phyloP scores from a whole-genome alignment of 2,888 invertebrate genomes.

The Drosophila hamatofila region DNA sequence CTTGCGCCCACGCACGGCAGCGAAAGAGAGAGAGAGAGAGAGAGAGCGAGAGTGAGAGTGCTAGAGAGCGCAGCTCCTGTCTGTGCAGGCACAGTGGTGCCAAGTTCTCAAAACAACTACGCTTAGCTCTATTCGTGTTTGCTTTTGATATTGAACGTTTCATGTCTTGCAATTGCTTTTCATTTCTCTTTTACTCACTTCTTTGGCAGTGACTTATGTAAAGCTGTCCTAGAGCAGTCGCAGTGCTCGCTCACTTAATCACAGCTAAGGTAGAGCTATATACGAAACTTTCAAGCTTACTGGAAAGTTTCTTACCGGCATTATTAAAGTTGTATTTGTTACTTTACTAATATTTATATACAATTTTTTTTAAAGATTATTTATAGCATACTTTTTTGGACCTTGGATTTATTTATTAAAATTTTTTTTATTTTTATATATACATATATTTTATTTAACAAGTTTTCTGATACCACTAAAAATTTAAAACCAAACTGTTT shows the following conservation, averaged over 20 bases:
- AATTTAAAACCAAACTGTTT: too few relatives aligned
- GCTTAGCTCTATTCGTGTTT: too few relatives aligned
- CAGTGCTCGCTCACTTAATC: too few relatives aligned
- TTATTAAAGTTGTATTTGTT: not conserved
- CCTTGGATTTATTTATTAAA: not conserved
- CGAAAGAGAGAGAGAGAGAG: slow-evolving; percentile 15
- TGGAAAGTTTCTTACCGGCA: not conserved
- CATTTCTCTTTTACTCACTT: not conserved
- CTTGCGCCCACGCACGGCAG: slow-evolving; percentile 68
- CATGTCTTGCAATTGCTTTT: not conserved
- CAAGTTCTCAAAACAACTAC: not conserved
- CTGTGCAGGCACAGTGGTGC: slow-evolving; percentile 42
- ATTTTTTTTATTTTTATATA: too few relatives aligned
- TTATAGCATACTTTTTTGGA: not conserved
- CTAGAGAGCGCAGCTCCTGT: slow-evolving; percentile 27
- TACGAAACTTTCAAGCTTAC: not conserved
- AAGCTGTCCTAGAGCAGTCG: too few relatives aligned
- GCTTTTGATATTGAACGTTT: not conserved
- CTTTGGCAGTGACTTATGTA: too few relatives aligned
- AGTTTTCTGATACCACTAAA: too few relatives aligned
- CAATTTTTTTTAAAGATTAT: too few relatives aligned
- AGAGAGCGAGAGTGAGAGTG: slow-evolving; percentile 15
- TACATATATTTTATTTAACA: too few relatives aligned
- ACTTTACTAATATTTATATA: not conserved
- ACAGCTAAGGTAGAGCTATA: too few relatives aligned